A percentile compares a stretch with the other conserved stretches of the same genome.
These are phyloP conservation scores for Limanda limanda DNA, from an alignment of 2,113 vertebrate genomes.

Conservation along the genomic window DNA sequence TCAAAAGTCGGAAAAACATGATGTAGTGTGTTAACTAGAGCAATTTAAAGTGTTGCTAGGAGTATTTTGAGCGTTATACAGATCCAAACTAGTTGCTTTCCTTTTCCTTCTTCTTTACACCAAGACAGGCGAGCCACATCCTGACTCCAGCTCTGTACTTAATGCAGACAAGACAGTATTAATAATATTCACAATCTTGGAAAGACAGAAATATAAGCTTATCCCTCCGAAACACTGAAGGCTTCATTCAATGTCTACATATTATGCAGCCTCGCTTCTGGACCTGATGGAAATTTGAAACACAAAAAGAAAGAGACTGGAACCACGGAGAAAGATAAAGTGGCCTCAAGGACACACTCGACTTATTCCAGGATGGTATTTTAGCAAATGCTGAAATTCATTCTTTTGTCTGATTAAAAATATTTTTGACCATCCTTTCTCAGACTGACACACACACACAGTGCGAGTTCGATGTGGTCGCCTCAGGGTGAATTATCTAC, in stretches of 20 bases:
- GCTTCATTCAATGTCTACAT: neutral
- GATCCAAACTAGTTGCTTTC: neutral
- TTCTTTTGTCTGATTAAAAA: slow-evolving; percentile 2
- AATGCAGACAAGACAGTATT: neutral
- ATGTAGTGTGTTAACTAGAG: too few relatives aligned
- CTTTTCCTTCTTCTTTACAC: too few relatives aligned
- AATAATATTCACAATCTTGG: neutral
- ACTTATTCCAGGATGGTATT: slow-evolving; percentile 5
- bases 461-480: neutral
- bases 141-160: neutral
- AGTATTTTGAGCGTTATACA: neutral
- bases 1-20: too few relatives aligned
- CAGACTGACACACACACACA: neutral
- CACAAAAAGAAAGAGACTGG: neutral
- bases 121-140: too few relatives aligned
- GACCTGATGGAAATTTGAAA: neutral
- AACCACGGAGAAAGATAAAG: neutral
- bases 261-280: neutral
- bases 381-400: neutral
- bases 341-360: neutral
- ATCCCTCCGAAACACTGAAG: neutral
- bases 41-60: neutral
- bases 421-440: neutral
- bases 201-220: slow-evolving; percentile 2
- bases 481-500: neutral